Percentiles rank a stretch among this genome's conserved stretches.
Conservation (phyloP, 2,797 vertebrate species). For the Ctenosaura bakeri region DNA sequence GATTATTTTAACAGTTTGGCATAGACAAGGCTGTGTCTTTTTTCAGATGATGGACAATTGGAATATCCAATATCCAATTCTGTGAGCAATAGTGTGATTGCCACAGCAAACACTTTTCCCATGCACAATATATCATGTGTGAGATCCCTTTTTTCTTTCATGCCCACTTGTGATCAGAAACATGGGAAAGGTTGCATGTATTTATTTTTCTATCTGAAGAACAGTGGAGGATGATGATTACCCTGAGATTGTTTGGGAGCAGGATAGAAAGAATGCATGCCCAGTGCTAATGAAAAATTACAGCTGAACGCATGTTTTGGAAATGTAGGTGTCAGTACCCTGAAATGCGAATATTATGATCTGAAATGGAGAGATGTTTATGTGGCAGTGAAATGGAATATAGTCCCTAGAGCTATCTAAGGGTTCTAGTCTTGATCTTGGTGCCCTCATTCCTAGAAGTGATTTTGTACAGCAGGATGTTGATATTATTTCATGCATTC, state of each 20-base stretch:
- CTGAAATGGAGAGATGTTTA: not conserved
- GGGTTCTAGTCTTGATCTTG: conserved; percentile 37
- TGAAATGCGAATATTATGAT: not conserved
- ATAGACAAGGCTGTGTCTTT: conserved; percentile 37
- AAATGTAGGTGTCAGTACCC: not conserved
- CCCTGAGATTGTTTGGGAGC: conserved; percentile 13
- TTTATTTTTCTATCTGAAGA: conserved; percentile 39
- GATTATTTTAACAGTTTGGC: conserved; percentile 17
- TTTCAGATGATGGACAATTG: conserved; percentile 47
- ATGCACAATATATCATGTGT: conserved; percentile 52
- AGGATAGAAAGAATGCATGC: not conserved
- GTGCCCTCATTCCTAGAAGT: not conserved
- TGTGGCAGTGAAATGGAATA: not conserved
- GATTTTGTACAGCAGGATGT: not conserved
- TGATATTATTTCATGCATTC: not conserved
- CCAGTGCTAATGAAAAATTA: not conserved
- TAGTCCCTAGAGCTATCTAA: conserved; percentile 3
- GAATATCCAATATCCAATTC: conserved; percentile 51
- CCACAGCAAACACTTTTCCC: conserved; percentile 61
- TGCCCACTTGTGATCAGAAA: conserved; percentile 45
- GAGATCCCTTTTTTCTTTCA: conserved; percentile 55
- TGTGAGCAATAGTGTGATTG: conserved; percentile 67
- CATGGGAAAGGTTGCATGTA: conserved; percentile 26
- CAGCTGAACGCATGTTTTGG: not conserved
- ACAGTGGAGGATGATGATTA: conserved; percentile 5